Evolutionary conservation across 1,140 invertebrate genomes (phyloP), one percentile per base, ranked within the genome.

Genomic region (Panagrolaimus sp.): DNA sequence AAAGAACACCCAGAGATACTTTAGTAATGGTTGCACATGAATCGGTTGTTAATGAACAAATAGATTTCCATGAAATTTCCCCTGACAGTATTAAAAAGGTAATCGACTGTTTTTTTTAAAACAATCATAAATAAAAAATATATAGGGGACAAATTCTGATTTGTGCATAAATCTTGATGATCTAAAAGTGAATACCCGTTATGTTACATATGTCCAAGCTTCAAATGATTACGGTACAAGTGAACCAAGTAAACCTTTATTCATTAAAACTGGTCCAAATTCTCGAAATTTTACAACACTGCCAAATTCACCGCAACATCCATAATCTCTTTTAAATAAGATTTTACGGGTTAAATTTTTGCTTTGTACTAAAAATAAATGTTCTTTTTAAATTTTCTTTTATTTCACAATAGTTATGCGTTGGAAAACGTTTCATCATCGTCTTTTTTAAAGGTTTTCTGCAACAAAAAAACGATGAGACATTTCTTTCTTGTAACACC

Each of bases 161-260:
- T 57, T 71, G 5, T 74, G 72, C 20, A 47, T 76, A 14, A 23
- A 53, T 27, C 48, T 75, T 23, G 69, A 61, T 31, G 47, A n/a
- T 31, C 16, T 72, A 3, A 46, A 51, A 48, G n/a, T 25, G 25
- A 43, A 38, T 62, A 63, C 42, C 16, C 53, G 61, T 7, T 77
- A 74, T 64, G 62, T 77, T 16, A 25, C 65, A 20, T 71, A 64
- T 67, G 74, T 74, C 9, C 70, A 76, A 65, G 65, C 73, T 16
- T 57, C 23, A 9, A 77, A 73, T 64, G 65, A 77, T 31, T 61
- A 72, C 44, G 75, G 73, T 14, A 65, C 31, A 1, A 78, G 75
- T 20, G 73, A 74, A 43, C 73, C 73, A n/a, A 74, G 73, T 48
- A n/a, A 57, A 31, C 72, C 73, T 13, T 47, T 74, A 16, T 74